phyloP scores from a whole-genome alignment of 2,888 invertebrate genomes.

The Latheticus oryzae region DNA sequence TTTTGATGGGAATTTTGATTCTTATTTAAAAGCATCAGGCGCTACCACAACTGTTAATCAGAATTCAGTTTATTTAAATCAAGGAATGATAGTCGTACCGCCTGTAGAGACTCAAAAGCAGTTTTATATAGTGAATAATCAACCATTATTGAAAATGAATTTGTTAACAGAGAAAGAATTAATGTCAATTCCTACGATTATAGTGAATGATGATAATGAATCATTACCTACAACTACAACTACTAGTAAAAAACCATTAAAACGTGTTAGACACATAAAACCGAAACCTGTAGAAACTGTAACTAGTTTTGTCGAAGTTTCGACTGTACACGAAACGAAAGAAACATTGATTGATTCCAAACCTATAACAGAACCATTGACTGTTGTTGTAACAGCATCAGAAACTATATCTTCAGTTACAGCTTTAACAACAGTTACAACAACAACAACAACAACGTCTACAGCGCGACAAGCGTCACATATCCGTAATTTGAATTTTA shows the following conservation, averaged over 20 bases:
- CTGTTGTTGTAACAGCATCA: too few relatives aligned
- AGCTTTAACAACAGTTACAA: background rate
- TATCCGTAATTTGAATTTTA: slow-evolving; percentile 57
- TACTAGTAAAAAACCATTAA: slow-evolving; percentile 4
- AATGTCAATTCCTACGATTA: slow-evolving; percentile 60
- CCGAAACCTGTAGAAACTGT: too few relatives aligned
- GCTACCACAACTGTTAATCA: slow-evolving; percentile 19
- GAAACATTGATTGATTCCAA: too few relatives aligned
- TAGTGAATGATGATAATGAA: slow-evolving; percentile 48
- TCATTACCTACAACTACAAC: too few relatives aligned
- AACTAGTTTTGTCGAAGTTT: too few relatives aligned
- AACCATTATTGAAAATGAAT: slow-evolving; percentile 41
- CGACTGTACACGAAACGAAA: too few relatives aligned
- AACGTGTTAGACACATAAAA: background rate
- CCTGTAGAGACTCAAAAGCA: slow-evolving; percentile 39
- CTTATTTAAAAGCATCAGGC: slow-evolving; percentile 42
- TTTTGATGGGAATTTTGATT: slow-evolving; percentile 48
- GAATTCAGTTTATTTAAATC: slow-evolving; percentile 45
- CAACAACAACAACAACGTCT: background rate
- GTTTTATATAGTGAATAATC: slow-evolving; percentile 45
- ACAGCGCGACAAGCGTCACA: slow-evolving; percentile 45
- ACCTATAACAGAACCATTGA: too few relatives aligned
- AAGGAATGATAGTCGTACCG: slow-evolving; percentile 46
- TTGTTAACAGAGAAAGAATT: slow-evolving; percentile 55
- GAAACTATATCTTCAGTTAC: too few relatives aligned